These are phyloP conservation scores for Ailuropoda melanoleuca DNA, from an alignment of 2,113 vertebrate species.

Conservation along the genomic window DNA sequence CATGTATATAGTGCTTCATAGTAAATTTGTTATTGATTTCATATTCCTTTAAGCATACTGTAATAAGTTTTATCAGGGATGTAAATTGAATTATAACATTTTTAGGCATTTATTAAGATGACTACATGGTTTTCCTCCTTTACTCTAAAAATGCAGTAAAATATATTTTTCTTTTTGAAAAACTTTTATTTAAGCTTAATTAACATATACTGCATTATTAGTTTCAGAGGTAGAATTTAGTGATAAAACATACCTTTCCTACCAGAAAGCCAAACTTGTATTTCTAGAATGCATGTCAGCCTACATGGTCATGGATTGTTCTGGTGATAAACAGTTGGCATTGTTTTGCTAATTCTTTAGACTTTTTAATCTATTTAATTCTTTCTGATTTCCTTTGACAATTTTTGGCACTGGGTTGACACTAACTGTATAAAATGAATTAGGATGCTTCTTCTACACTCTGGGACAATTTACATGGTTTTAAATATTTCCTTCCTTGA, in stretches of 20 bases:
- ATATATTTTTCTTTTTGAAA: neutral
- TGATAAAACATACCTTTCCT: neutral
- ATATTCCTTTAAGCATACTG: neutral
- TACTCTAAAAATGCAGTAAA: neutral
- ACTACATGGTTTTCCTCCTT: neutral
- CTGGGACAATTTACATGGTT: neutral
- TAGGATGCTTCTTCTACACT: neutral
- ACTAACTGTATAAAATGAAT: neutral
- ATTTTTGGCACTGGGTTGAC: neutral
- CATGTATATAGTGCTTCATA: neutral
- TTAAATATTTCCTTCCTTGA: constrained; percentile 8
- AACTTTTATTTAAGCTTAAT: neutral
- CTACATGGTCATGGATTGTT: neutral
- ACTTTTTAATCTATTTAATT: neutral
- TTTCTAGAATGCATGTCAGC: neutral
- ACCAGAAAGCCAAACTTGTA: neutral
- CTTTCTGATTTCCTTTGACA: neutral
- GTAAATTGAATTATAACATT: neutral
- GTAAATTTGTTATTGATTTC: neutral
- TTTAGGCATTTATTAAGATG: neutral
- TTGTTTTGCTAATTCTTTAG: constrained; percentile 28
- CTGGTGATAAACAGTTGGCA: neutral
- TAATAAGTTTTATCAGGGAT: neutral
- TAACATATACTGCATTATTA: neutral
- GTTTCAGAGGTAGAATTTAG: neutral